Base-by-base conservation (phyloP, 2,797 vertebrate species). In the Sebastes umbrosus region DNA sequence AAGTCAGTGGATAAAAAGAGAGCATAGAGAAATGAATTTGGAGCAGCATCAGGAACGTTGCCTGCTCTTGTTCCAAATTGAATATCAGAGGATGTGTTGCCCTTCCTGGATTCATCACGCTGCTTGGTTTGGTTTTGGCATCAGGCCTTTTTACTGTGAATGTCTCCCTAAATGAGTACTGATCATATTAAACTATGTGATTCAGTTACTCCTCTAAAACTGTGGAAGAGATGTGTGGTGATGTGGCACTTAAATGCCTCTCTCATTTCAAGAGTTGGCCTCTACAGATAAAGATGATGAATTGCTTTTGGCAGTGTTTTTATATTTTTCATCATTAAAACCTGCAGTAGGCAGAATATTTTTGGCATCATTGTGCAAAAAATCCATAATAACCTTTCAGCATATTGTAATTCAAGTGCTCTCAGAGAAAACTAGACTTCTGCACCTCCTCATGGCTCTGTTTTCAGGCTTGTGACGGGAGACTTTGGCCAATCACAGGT, bases 31-130 rank as follows among this genome's bases (percentile, higher is more conserved):
- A 27, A 25, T 52, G 7, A 16, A 52, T 25, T 58, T 24, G 59
- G 1, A 62, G 1, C 1, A 46, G 2, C 18, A 13, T 86, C 58
- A 73, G 65, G 36, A 82, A 81, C 8, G 27, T 75, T 70, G 69
- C 75, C 73, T 39, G 69, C 65, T 57, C 74, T n/a, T 58, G 54
- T 77, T 82, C 46, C 66, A 79, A 68, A 90, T 75, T 75, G 59
- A 84, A 83, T 82, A 84, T 54, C 31, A 32, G 29, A 20, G 29
- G 36, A 39, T 5, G 36, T 0, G 36, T 39, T 39, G 5, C 36
- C 36, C 36, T 39, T 39, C 36, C 36, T 39, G 36, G 12, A 39
- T 39, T 39, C 36, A 14, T 39, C 36, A 39, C 5, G 2, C 36
- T 39, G 36, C 36, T 14, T 39, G 12, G 36, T 39, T 39, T 39